Base-by-base conservation (phyloP, 2,888 invertebrate species). In the Heterodera filipjevi region DNA sequence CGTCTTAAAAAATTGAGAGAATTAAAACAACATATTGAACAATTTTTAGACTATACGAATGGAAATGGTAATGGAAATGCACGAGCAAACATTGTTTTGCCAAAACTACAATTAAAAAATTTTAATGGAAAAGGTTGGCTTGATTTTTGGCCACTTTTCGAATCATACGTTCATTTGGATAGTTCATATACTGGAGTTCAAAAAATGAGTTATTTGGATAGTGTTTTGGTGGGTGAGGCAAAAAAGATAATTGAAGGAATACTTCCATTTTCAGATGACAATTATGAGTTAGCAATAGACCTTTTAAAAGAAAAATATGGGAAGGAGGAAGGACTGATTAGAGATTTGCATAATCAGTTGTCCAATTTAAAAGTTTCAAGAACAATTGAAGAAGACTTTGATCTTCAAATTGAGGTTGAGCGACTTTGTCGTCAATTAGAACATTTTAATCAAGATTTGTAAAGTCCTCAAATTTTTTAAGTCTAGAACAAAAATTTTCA, bases 231-330 rank as follows among this genome's bases (percentile, higher is more conserved):
- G 44, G 70, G 70, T 44, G 70, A 70, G 8, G 39, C 70, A 5
- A 70, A 70, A 27, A 70, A n/a, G 44, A 27, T 70, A 10, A 49
- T 70, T 0, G n/a, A 70, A 70, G 70, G 70, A 70, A n/a, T 70
- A n/a, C 27, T 70, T 2, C 70, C 70, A 44, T 70, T 70, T 10
- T 70, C 70, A 27, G 27, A 27, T 5, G 70, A 39, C 1, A 70
- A 70, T 27, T 70, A 70, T 10, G 27, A 27, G 22, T 10, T 70
- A 27, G 70, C 70, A 3, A 44, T 27, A 27, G 22, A 22, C 44
- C 27, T 70, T 22, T 70, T 70, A 3, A 70, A 70, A 44, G 39
- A 39, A 3, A 70, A 70, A 70, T 70, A 70, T n/a, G 70, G 70
- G n/a, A 70, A 70, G 10, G 27, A 70, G 10, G 70, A 70, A 27